Evolutionary conservation across 1,140 invertebrate species (phyloP).

Genomic region (Potamilus streckersoni): DNA sequence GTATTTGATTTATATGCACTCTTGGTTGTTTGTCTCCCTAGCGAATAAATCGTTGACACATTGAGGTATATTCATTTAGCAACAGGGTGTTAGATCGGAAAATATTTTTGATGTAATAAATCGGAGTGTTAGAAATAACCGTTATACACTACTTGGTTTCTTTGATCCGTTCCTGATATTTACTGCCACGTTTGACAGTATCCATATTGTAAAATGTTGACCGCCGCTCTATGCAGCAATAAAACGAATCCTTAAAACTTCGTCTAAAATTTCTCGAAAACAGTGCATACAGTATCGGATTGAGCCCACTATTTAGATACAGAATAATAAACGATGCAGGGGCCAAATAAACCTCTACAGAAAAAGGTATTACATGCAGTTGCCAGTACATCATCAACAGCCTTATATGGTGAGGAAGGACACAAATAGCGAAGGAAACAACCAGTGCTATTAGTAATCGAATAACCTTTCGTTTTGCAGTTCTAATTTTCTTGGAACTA

Average conservation of each 20-base stretch:
- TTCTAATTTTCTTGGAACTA: conserved; percentile 25
- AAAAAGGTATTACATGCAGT: conserved; percentile 65
- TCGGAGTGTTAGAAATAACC: no score
- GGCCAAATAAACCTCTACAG: conserved; percentile 81
- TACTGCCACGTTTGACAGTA: no score
- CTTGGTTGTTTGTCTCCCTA: no score
- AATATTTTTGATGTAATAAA: no score
- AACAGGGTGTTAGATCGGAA: no score
- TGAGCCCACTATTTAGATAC: conserved; percentile 87
- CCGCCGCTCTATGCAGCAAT: conserved; percentile 22
- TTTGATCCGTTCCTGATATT: no score
- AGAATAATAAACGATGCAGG: conserved; percentile 85
- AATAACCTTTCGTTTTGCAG: conserved; percentile 64
- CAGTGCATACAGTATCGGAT: conserved; percentile 87
- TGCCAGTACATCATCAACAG: conserved; percentile 79
- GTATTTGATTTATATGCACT: no score
- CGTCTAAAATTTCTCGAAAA: conserved; percentile 76
- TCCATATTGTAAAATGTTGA: no score
- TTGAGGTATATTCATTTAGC: no score
- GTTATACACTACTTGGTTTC: no score
- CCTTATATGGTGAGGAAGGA: conserved; percentile 84
- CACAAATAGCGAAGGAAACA: conserved; percentile 84
- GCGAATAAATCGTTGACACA: no score
- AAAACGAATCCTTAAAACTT: conserved; percentile 60
- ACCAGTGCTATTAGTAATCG: conserved; percentile 87